Conservation (phyloP, 2,797 vertebrate species). For the Phrynocephalus guinanensis region DNA sequence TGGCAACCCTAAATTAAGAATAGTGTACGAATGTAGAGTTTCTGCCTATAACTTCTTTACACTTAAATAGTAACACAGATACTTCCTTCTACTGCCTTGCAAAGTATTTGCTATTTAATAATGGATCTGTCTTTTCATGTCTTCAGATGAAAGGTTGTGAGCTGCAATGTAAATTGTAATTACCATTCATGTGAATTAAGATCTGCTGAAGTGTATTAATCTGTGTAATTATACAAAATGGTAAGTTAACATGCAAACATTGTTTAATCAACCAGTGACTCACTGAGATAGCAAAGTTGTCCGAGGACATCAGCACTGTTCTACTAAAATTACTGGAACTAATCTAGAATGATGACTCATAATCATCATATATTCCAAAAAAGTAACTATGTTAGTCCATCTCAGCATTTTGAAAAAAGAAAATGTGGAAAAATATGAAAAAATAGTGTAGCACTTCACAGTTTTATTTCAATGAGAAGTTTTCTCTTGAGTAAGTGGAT, state of each 20-base stretch:
- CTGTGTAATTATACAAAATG: slow-evolving; percentile 13
- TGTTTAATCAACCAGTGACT: slow-evolving; percentile 8
- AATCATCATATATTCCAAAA: not conserved
- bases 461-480: too few species aligned
- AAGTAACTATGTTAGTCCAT: too few species aligned
- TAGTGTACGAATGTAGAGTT: not conserved
- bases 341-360: not conserved
- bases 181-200: not conserved
- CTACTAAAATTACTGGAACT: not conserved
- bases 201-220: not conserved
- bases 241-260: not conserved
- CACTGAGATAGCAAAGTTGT: not conserved
- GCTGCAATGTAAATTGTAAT: not conserved
- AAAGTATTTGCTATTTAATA: not conserved
- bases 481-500: too few species aligned
- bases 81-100: not conserved
- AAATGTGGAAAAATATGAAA: too few species aligned
- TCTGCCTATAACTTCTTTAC: not conserved
- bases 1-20: not conserved
- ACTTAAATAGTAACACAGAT: not conserved
- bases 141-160: slow-evolving; percentile 1
- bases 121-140: not conserved
- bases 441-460: not conserved
- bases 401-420: too few species aligned
- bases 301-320: not conserved